phyloP scores from a whole-genome alignment of 2,888 invertebrate genomes.

The Neoascia interrupta region DNA sequence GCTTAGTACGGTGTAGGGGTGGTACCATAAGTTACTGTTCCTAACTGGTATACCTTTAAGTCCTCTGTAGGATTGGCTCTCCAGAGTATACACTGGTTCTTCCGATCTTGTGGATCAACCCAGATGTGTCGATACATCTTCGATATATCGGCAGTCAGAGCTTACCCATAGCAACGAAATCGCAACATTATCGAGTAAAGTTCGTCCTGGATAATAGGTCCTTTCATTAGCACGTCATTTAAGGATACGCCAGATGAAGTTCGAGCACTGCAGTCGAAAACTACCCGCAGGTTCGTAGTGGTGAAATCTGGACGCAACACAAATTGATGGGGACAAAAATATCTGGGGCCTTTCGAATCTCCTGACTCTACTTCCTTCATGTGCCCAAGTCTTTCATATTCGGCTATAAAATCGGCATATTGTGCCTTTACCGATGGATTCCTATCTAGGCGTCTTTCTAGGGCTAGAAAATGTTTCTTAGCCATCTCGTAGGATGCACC shows the following conservation, averaged over 20 bases:
- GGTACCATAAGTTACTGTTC: constrained; percentile 28
- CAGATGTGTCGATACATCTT: constrained; percentile 66
- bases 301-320: constrained; percentile 12
- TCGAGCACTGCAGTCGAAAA: not conserved
- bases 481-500: not conserved
- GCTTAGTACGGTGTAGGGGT: constrained; percentile 27
- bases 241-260: constrained; percentile 22
- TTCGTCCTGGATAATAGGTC: constrained; percentile 39
- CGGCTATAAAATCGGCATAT: not conserved
- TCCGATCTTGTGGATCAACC: constrained; percentile 30
- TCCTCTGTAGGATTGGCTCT: constrained; percentile 1
- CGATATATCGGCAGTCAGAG: constrained; percentile 46
- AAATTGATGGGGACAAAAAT: too few relatives aligned
- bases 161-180: constrained; percentile 40
- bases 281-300: constrained; percentile 5
- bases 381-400: not conserved
- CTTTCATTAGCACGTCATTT: constrained; percentile 50
- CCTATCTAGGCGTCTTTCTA: not conserved
- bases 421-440: not conserved
- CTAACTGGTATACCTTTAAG: constrained; percentile 13
- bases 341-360: not conserved
- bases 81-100: constrained; percentile 59
- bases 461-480: too few relatives aligned
- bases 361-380: not conserved
- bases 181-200: constrained; percentile 36